These are phyloP conservation scores for Isichthys henryi DNA, from an alignment of 2,113 vertebrate species.

Conservation along the genomic window DNA sequence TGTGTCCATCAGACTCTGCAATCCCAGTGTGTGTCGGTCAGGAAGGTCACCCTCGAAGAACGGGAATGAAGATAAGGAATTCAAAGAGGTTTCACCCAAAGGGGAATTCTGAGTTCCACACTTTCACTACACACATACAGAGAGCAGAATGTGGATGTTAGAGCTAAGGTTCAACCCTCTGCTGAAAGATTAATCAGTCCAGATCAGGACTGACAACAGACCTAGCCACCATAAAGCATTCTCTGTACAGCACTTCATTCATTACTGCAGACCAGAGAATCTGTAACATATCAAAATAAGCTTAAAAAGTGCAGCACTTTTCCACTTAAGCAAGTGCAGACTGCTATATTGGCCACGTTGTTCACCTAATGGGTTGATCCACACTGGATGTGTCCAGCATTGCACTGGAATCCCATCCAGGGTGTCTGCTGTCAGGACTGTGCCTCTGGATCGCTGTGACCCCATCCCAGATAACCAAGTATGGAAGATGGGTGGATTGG, in stretches of 20 bases:
- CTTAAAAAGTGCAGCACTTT: neutral
- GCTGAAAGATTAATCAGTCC: neutral
- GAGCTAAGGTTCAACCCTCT: neutral
- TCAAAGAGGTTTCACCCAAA: neutral
- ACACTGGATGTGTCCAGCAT: neutral
- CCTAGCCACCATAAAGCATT: neutral
- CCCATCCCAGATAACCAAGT: neutral
- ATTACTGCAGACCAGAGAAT: neutral
- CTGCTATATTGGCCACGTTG: neutral
- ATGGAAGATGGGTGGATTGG: neutral
- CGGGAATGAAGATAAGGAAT: neutral
- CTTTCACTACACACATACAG: neutral
- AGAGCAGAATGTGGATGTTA: neutral
- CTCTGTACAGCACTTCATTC: neutral
- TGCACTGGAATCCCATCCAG: neutral
- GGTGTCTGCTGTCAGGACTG: neutral
- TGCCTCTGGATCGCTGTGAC: neutral
- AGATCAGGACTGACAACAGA: neutral
- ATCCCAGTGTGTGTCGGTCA: neutral
- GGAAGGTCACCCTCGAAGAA: neutral
- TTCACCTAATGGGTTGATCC: neutral
- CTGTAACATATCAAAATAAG: neutral
- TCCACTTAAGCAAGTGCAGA: neutral
- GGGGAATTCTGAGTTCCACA: neutral
- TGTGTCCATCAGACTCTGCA: neutral